A percentile compares a stretch with the other conserved stretches of the same genome.
These are phyloP conservation scores for Apis dorsata DNA, from an alignment of 1,140 invertebrate genomes.

Conservation along the genomic window DNA sequence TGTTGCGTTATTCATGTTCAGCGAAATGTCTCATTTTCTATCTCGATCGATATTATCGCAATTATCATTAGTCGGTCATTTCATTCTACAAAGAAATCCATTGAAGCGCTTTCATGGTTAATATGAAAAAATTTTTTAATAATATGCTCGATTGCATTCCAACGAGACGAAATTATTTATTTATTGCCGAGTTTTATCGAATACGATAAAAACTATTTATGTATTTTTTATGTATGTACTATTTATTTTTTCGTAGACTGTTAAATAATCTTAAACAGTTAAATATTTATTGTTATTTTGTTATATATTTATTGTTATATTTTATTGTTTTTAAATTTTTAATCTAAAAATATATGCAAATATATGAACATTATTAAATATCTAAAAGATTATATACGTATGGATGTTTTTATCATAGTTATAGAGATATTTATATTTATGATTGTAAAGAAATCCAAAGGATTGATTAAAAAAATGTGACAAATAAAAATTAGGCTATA, in stretches of 20 bases:
- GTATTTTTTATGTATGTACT: neutral
- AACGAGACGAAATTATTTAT: no score
- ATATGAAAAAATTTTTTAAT: neutral
- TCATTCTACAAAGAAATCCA: no score
- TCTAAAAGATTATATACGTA: neutral
- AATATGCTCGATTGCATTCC: no score
- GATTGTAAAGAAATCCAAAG: neutral
- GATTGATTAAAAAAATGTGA: neutral
- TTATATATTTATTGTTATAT: no score
- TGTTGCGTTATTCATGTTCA: neutral
- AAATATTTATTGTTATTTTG: no score
- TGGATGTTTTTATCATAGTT: neutral
- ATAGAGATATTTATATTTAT: neutral
- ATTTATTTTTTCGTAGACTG: no score
- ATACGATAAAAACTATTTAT: neutral
- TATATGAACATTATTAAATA: neutral
- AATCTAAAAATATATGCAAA: no score
- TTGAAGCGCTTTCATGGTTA: neutral
- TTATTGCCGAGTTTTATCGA: neutral
- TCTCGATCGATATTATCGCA: no score
- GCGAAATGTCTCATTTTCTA: neutral
- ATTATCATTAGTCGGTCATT: no score
- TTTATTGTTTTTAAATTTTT: no score
- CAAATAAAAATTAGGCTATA: neutral
- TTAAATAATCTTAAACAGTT: no score